A percentile compares a stretch with the other conserved stretches of the same genome.
Conservation (phyloP, 1,140 invertebrate species). For the Drosophila mayri region DNA sequence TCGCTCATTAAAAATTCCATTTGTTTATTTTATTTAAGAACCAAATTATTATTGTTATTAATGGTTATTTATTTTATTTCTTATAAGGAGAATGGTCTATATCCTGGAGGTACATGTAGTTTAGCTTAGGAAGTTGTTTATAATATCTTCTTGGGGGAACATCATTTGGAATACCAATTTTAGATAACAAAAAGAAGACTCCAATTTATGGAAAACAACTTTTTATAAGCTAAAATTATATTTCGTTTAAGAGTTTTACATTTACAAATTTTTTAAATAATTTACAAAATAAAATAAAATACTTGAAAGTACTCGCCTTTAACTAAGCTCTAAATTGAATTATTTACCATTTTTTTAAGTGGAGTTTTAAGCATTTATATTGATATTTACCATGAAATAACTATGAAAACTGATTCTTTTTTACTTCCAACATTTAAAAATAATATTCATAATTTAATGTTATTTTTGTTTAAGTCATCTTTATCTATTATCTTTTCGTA, state of each 20-base stretch:
- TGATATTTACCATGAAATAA: not conserved
- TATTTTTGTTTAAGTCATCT: not conserved
- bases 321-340: too few relatives aligned
- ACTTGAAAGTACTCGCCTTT: not conserved
- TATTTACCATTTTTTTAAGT: not conserved
- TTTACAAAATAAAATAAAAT: too few relatives aligned
- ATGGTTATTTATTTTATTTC: too few relatives aligned
- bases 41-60: not conserved
- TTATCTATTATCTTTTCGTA: not conserved
- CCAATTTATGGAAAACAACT: too few relatives aligned
- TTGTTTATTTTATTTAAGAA: not conserved
- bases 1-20: too few relatives aligned
- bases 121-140: too few relatives aligned
- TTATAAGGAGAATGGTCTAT: not conserved
- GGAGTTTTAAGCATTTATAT: not conserved
- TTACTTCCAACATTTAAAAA: not conserved
- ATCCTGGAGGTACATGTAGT: not conserved
- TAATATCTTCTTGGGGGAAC: not conserved
- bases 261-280: too few relatives aligned
- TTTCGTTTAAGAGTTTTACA: too few relatives aligned
- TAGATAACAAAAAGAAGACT: not conserved
- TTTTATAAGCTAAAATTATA: too few relatives aligned
- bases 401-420: not conserved
- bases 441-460: too few relatives aligned
- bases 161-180: not conserved